These are phyloP conservation scores for Eospalax fontanierii DNA, from an alignment of 2,797 vertebrate species.

Conservation along the genomic window DNA sequence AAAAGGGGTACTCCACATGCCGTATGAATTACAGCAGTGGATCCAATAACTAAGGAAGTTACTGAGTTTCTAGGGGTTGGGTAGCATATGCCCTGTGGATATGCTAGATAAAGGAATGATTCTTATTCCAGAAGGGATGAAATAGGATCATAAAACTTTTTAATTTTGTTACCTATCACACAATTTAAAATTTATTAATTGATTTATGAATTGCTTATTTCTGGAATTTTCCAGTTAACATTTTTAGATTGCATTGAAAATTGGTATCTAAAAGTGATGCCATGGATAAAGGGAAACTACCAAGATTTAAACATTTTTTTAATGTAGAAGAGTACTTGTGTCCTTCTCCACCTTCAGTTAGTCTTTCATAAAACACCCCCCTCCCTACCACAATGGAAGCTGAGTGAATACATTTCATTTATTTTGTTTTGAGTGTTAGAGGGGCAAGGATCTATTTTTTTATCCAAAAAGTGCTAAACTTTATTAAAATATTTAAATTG, in stretches of 20 bases:
- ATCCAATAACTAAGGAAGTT: not conserved
- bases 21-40: not conserved
- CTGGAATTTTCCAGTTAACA: not conserved
- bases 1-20: not conserved
- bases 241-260: not conserved
- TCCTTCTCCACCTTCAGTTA: not conserved
- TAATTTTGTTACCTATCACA: not conserved
- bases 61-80: not conserved
- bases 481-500: constrained; percentile 43
- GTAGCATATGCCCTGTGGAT: not conserved
- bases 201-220: not conserved
- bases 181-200: not conserved
- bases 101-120: not conserved
- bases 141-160: not conserved
- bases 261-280: not conserved
- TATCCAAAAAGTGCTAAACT: not conserved
- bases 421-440: constrained; percentile 35
- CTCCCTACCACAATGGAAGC: not conserved
- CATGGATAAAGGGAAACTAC: not conserved
- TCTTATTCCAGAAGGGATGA: too few species aligned
- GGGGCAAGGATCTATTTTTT: not conserved
- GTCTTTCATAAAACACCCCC: constrained; percentile 60
- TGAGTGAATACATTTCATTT: constrained; percentile 11
- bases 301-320: constrained; percentile 7
- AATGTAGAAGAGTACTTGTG: not conserved